A percentile compares a stretch with the other conserved stretches of the same genome.
Evolutionary conservation across 1,140 invertebrate species (phyloP).

Genomic region (Anoplophora glabripennis): DNA sequence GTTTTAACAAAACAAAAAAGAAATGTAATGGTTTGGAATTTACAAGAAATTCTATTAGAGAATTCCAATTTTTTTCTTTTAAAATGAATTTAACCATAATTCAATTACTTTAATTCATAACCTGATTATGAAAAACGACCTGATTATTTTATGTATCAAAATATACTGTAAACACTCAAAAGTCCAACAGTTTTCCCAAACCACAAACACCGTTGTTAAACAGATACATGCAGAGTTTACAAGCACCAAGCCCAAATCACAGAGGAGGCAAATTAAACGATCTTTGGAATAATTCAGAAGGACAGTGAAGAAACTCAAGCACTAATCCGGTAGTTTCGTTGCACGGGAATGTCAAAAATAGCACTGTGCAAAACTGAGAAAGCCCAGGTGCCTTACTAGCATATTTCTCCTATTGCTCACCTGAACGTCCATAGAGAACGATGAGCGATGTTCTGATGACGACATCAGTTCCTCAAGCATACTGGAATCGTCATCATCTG

Average conservation of each 20-base stretch:
- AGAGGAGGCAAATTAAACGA: no score
- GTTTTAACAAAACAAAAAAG: no score
- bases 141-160: not conserved
- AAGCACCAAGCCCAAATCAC: no score
- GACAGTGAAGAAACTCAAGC: slow-evolving; percentile 1
- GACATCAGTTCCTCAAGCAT: slow-evolving; percentile 62
- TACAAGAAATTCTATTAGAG: no score
- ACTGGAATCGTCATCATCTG: slow-evolving; percentile 68
- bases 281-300: slow-evolving; percentile 1
- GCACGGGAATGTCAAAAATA: slow-evolving; percentile 29
- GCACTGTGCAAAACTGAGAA: slow-evolving; percentile 40
- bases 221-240: no score
- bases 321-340: not conserved
- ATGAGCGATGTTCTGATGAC: slow-evolving; percentile 49
- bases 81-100: no score
- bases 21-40: no score
- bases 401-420: slow-evolving; percentile 33
- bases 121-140: no score
- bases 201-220: not conserved
- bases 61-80: no score
- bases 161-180: slow-evolving; percentile 14
- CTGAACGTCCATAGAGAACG: slow-evolving; percentile 46
- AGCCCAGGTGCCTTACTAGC: slow-evolving; percentile 37
- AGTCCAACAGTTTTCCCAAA: not conserved
- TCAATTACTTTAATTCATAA: no score